These are phyloP conservation scores for Saccopteryx bilineata DNA, from an alignment of 2,113 vertebrate genomes.

Conservation along the genomic window DNA sequence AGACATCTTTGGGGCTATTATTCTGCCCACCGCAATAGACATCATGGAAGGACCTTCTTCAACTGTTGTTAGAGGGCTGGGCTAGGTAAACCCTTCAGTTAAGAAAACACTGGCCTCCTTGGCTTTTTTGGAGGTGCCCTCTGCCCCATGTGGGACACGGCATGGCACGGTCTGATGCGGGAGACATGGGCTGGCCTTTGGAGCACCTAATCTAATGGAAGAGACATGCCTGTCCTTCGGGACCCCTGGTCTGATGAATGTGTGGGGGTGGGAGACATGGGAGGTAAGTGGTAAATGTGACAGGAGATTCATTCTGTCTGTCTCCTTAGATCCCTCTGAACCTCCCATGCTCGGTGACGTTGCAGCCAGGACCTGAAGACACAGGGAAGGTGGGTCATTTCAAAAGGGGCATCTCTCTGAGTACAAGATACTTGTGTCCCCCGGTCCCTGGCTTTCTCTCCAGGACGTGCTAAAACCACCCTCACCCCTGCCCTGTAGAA, in stretches of 20 bases:
- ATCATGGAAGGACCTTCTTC: neutral
- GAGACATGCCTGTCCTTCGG: neutral
- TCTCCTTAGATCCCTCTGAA: constrained; percentile 94
- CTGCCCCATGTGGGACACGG: neutral
- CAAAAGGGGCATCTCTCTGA: neutral
- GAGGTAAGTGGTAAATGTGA: neutral
- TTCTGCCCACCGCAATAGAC: neutral
- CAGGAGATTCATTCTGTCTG: neutral
- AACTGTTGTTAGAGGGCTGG: neutral
- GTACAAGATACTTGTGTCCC: neutral
- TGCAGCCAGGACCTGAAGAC: constrained; percentile 97
- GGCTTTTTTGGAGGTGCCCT: neutral
- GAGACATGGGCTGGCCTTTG: neutral
- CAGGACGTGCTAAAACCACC: neutral
- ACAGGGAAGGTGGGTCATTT: constrained; percentile 94
- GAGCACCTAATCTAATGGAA: neutral
- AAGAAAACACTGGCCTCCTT: neutral
- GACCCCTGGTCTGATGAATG: neutral
- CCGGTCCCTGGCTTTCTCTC: neutral
- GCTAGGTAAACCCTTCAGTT: neutral
- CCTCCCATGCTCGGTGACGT: constrained; percentile 96
- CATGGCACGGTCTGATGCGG: neutral
- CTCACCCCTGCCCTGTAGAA: neutral
- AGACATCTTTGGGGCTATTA: neutral
- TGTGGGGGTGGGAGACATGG: neutral